These are phyloP conservation scores for Cygnus buccinator DNA, from an alignment of 2,113 vertebrate genomes.

Conservation along the genomic window DNA sequence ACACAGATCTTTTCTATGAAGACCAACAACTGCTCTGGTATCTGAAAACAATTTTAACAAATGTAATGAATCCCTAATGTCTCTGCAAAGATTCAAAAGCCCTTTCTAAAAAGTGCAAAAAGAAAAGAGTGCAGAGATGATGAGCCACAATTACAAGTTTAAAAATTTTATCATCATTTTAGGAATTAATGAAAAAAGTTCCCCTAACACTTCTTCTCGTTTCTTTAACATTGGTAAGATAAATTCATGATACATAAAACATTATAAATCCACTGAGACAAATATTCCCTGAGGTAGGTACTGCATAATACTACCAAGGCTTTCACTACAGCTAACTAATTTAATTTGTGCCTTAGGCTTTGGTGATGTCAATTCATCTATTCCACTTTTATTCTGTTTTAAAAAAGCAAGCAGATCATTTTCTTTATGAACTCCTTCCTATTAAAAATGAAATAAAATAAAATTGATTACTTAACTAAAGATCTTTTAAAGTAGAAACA, in stretches of 20 bases:
- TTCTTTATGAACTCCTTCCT: neutral
- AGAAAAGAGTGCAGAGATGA: neutral
- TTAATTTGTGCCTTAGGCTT: conserved; percentile 39
- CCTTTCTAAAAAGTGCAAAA: neutral
- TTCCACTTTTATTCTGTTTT: conserved; percentile 22
- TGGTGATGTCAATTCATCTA: conserved; percentile 6
- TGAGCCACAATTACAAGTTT: neutral
- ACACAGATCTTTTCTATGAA: neutral
- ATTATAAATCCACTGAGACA: conserved; percentile 23
- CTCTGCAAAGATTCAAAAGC: neutral
- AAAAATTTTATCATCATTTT: neutral
- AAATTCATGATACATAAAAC: neutral
- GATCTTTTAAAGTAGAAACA: neutral
- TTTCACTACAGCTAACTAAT: conserved; percentile 8
- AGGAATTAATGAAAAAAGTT: neutral
- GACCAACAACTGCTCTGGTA: neutral
- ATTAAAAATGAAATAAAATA: neutral
- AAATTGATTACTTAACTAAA: neutral
- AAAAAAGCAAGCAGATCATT: neutral
- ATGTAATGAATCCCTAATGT: neutral
- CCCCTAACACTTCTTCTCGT: neutral
- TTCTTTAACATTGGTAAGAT: neutral
- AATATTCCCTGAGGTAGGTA: neutral
- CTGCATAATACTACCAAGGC: neutral
- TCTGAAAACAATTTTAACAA: neutral